Base-by-base conservation (phyloP, 2,797 vertebrate species). In the Ctenochaetus hawaiiensis region DNA sequence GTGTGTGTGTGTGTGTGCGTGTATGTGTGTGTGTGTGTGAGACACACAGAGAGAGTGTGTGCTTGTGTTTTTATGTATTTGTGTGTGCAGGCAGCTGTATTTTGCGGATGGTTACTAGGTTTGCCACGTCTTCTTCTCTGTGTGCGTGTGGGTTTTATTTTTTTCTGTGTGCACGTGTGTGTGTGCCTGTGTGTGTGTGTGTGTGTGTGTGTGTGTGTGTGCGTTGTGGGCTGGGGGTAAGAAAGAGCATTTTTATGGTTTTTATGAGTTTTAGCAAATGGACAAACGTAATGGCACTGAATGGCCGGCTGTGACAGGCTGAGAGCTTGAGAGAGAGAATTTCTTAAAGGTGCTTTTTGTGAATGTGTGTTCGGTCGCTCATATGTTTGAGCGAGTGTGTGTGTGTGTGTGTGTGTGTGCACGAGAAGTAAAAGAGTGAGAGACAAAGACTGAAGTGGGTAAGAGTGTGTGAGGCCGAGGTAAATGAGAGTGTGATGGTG, bases 401-500 rank as follows among this genome's bases (percentile, higher is more conserved):
- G n/a, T n/a, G n/a, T 20, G 37, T 5, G 37, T 2, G n/a, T n/a
- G n/a, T 30, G 26, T 30, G 26, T 30, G 26, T 30, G 26, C 26
- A 30, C 4, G 26, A 30, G 26, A 43, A 14, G 57, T 37, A 34
- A 68, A 23, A 67, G 66, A 57, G 43, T 14, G 53, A 61, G 12
- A 51, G 65, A 63, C 57, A 13, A 57, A 16, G 58, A 12, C 34
- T 57, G 72, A 59, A 60, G 72, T 20, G 4, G 17, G 22, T 37
- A 48, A 67, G 64, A 63, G 57, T 20, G 48, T 16, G 34, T 20
- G 58, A 83, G 77, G 66, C 20, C 5, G 26, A 83, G 60, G 47
- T 66, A 81, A 87, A 89, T 72, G 77, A 82, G 72, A 65, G 77
- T 59, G 59, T 34, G 90, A 79, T 80, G 77, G 81, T 73, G 81